Evolutionary conservation across 2,797 vertebrate species (phyloP), one percentile per base, ranked within the genome.

Genomic region (Mormyrops boulengeri): DNA sequence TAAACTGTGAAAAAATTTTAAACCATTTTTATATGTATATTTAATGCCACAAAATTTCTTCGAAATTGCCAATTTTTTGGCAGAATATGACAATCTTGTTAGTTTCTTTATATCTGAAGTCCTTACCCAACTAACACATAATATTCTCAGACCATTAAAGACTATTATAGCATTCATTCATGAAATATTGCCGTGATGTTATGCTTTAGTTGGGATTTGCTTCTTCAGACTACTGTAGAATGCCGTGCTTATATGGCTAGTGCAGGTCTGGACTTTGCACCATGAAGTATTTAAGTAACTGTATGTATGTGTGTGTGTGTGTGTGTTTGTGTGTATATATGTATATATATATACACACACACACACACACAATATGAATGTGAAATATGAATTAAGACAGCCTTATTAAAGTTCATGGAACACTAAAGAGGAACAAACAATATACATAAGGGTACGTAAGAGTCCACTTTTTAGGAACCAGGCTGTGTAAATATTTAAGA

Each of bases 31-130:
- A 80, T 41, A 44, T 80, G 19, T 80, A 80, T 80, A 80, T 80
- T 17, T 80, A 80, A 80, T 80, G 17, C 5, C 34, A 41, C 73
- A 80, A 93, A 92, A 95, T 94, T 94, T 95, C 94, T 94, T 96
- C 98, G 97, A 96, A 96, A 96, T 97, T 97, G 96, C 96, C 97
- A 96, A 19, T 85, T 62, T 38, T 44, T 66, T 82, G 97, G 97
- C 98, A 97, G 96, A 97, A 97, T 96, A 98, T 97, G 98, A 99
- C 98, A 99, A 99, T 99, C 98, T 95, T 97, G 96, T 97, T 97
- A 97, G 96, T 97, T 97, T 97, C 96, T 96, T 96, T 96, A 94
- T 97, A 94, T 97, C 97, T 96, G 97, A 96, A 95, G 97, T 97
- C 92, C 92, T 95, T 95, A 92, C 94, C 92, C 95, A 95, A 94